Evolutionary conservation across 1,140 invertebrate genomes (phyloP).

Genomic region (Stegodyphus dumicola): DNA sequence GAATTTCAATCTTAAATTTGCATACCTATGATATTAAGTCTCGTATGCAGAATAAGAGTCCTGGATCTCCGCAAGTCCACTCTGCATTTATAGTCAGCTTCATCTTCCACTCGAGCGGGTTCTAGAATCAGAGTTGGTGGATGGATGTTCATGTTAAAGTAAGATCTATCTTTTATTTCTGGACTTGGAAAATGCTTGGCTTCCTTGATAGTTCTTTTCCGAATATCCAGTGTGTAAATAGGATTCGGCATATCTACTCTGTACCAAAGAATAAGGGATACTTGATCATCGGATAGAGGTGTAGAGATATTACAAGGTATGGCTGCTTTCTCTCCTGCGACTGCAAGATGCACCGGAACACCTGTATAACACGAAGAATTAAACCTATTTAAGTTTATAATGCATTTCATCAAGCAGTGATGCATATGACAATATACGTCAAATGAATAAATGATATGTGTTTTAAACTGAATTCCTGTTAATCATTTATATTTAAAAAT

Average conservation of each 20-base stretch:
- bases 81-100: constrained; percentile 88
- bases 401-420: too few relatives aligned
- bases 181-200: constrained; percentile 61
- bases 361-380: constrained; percentile 30
- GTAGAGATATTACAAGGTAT: constrained; percentile 84
- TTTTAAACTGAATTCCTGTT: too few relatives aligned
- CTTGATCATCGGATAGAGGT: constrained; percentile 78
- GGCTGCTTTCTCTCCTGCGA: constrained; percentile 79
- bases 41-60: constrained; percentile 71
- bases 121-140: constrained; percentile 83
- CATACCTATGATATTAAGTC: constrained; percentile 63
- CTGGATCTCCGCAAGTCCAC: constrained; percentile 91
- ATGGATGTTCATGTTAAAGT: constrained; percentile 56
- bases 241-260: constrained; percentile 72
- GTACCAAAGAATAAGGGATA: constrained; percentile 87
- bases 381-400: too few relatives aligned
- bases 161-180: constrained; percentile 58
- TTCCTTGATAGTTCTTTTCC: constrained; percentile 61
- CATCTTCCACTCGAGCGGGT: constrained; percentile 82
- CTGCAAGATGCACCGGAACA: constrained; percentile 69
- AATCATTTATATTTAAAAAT: too few relatives aligned
- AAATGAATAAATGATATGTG: too few relatives aligned
- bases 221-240: constrained; percentile 64
- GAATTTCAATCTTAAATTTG: too few relatives aligned
- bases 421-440: too few relatives aligned